Conservation (phyloP, 2,113 vertebrate genomes). For the Amphilophus citrinellus region DNA sequence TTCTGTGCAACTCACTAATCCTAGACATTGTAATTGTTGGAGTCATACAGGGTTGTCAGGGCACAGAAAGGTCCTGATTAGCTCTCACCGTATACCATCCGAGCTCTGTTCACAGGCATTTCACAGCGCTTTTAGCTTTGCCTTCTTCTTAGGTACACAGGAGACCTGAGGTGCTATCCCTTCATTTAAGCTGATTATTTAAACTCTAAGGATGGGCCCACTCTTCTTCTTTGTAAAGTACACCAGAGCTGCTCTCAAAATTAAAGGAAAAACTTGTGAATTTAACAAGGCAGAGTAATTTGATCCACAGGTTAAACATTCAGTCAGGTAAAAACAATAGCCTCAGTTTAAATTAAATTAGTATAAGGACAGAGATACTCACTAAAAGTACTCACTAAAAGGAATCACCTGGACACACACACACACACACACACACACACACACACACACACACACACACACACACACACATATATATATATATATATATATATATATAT, state of each 20-base stretch:
- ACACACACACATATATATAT: no score
- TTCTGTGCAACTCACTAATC: slow-evolving; percentile 66
- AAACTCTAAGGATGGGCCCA: slow-evolving; percentile 4
- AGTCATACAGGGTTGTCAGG: slow-evolving; percentile 55
- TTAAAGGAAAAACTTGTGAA: slow-evolving; percentile 8
- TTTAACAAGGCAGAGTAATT: slow-evolving; percentile 9
- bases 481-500: no score
- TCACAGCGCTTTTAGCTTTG: slow-evolving; percentile 35
- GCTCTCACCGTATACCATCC: slow-evolving; percentile 64
- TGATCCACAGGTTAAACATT: slow-evolving; percentile 6
- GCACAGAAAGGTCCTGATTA: slow-evolving; percentile 72
- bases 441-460: no score
- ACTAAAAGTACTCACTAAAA: background rate
- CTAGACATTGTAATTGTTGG: slow-evolving; percentile 59
- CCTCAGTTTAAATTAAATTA: slow-evolving; percentile 18
- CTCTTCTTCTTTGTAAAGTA: background rate
- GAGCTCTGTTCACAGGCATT: slow-evolving; percentile 44
- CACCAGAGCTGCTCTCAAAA: slow-evolving; percentile 20
- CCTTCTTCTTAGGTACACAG: slow-evolving; percentile 58
- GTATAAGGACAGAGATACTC: slow-evolving; percentile 18
- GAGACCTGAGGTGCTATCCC: slow-evolving; percentile 41
- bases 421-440: no score
- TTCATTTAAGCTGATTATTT: slow-evolving; percentile 56
- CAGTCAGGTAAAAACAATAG: slow-evolving; percentile 28
- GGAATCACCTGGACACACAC: no score